Evolutionary conservation across 92 coral and sea anemone genomes (phyloP).

Genomic region (Siderastrea siderea): DNA sequence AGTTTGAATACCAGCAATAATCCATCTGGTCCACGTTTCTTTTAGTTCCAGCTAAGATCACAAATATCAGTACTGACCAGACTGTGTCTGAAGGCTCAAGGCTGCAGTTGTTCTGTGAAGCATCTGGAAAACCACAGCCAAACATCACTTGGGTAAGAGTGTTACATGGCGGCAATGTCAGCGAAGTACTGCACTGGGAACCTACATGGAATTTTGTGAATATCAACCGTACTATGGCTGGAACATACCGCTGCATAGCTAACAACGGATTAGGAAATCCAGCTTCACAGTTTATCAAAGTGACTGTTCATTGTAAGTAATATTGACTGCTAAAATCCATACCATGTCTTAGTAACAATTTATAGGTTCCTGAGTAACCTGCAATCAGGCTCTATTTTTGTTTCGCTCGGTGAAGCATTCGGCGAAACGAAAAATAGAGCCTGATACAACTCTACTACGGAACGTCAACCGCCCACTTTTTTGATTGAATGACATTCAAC

Average conservation of each 20-base stretch:
- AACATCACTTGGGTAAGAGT: not conserved
- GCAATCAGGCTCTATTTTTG: too few relatives aligned
- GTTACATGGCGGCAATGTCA: too few relatives aligned
- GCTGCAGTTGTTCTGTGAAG: slow-evolving; percentile 2
- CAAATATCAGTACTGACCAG: not conserved
- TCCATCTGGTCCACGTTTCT: too few relatives aligned
- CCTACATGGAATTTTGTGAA: not conserved
- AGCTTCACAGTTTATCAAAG: not conserved
- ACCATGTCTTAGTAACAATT: too few relatives aligned
- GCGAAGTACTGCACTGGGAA: not conserved
- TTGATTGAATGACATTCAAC: too few relatives aligned
- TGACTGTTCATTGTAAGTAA: not conserved
- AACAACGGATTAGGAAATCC: not conserved
- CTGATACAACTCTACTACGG: too few relatives aligned
- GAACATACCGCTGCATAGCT: not conserved
- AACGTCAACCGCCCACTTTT: too few relatives aligned
- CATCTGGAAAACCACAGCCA: not conserved
- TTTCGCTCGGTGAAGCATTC: too few relatives aligned
- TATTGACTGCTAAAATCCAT: too few relatives aligned
- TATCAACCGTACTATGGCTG: not conserved
- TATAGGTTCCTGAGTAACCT: too few relatives aligned
- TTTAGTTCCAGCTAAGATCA: not conserved
- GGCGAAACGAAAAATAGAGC: too few relatives aligned
- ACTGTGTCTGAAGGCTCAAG: not conserved
- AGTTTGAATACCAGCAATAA: too few relatives aligned